These are phyloP conservation scores for Yponomeuta cagnagella DNA, from an alignment of 2,888 invertebrate species.

Conservation along the genomic window DNA sequence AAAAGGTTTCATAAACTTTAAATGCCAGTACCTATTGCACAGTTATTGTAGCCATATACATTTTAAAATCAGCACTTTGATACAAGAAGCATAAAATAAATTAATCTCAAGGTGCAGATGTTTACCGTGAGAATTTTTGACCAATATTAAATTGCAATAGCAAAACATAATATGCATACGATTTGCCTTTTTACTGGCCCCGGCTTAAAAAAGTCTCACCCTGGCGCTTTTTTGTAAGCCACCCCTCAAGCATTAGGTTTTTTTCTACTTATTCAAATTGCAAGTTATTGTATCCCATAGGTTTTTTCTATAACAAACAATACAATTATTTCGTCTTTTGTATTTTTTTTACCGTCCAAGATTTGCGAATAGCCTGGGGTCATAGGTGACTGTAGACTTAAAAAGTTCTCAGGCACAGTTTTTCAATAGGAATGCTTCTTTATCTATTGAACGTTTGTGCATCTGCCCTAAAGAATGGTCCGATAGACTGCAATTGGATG, in stretches of 20 bases:
- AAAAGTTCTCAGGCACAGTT: slow-evolving; percentile 59
- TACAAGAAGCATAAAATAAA: slow-evolving; percentile 13
- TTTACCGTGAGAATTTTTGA: slow-evolving; percentile 60
- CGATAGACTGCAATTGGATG: slow-evolving; percentile 28
- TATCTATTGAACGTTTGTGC: slow-evolving; percentile 42
- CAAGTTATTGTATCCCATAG: slow-evolving; percentile 56
- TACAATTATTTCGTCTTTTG: slow-evolving; percentile 51
- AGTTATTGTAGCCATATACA: background rate
- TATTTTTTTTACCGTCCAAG: slow-evolving; percentile 63
- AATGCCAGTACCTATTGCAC: no score
- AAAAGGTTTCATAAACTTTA: no score
- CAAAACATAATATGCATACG: slow-evolving; percentile 46
- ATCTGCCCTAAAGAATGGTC: slow-evolving; percentile 43
- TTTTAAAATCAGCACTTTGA: background rate
- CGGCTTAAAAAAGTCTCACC: slow-evolving; percentile 60
- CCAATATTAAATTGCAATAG: slow-evolving; percentile 47
- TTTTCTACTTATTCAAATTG: slow-evolving; percentile 61
- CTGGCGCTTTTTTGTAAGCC: slow-evolving; percentile 46
- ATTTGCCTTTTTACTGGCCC: slow-evolving; percentile 43
- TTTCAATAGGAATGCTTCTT: slow-evolving; percentile 42
- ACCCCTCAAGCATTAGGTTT: slow-evolving; percentile 54
- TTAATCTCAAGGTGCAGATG: slow-evolving; percentile 21
- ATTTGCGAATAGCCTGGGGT: slow-evolving; percentile 56
- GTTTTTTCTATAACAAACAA: slow-evolving; percentile 63
- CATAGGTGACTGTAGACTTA: slow-evolving; percentile 60